Base-by-base conservation (phyloP, 2,113 vertebrate species). In the Tursiops truncatus region DNA sequence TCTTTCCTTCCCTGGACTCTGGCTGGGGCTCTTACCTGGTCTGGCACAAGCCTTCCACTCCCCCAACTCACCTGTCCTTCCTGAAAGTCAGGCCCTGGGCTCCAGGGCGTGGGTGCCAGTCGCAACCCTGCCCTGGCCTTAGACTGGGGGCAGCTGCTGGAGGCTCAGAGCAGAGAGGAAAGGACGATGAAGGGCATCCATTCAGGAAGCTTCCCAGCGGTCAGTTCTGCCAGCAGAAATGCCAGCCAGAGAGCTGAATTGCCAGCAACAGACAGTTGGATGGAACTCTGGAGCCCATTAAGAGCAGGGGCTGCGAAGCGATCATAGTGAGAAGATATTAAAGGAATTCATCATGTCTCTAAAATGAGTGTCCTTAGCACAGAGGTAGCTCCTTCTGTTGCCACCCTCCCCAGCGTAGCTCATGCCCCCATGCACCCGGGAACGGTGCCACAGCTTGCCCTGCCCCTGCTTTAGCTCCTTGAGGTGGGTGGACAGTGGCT, bases 331-430 rank as follows among this genome's bases (percentile, higher is more conserved):
- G 50, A 97, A 93, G 97, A 89, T 97, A 93, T 95, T 95, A 93
- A 94, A 85, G 77, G 70, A 96, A 95, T 98, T 60, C 63, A 91
- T 98, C 93, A 97, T 44, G 80, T 93, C 96, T 96, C 91, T 77
- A 50, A 63, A 79, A 87, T 21, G 62, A 84, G 50, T 63, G 79
- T 92, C 79, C 85, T 93, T 38, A 63, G 73, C 81, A 41, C 3
- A 10, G 50, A 94, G 33, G 62, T 67, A 60, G 70, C 74, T 60
- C 67, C 89, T 93, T 56, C 62, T 58, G 33, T 67, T 88, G 70
- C 76, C 70, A 89, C 13, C 63, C 44, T 67, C 77, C 77, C 65
- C 62, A 36, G 9, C 4, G 14, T 6, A 53, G 56, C 36, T 79
- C 26, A 15, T 28, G 38, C 15, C n/a, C 60, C 65, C 26, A 3